These are phyloP conservation scores for Beaufortia kweichowensis DNA, from an alignment of 2,113 vertebrate genomes.

Conservation along the genomic window DNA sequence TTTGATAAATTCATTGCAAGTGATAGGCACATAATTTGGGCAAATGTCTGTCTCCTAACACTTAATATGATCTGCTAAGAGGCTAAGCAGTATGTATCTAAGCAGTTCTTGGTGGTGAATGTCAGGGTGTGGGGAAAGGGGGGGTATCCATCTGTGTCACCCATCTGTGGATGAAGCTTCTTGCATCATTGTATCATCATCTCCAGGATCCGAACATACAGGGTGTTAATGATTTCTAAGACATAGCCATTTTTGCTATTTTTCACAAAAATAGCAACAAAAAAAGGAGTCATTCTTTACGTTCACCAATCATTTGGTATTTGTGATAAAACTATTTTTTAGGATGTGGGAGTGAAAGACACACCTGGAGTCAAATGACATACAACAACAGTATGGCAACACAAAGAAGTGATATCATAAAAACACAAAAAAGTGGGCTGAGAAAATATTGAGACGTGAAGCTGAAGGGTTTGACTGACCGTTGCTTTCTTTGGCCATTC, in stretches of 20 bases:
- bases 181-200: conserved; percentile 60
- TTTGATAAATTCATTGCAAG: conserved; percentile 63
- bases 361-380: not conserved
- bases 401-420: not conserved
- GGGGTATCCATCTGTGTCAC: conserved; percentile 73
- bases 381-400: not conserved
- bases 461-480: conserved; percentile 69
- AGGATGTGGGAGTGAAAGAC: not conserved
- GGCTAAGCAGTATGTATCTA: conserved; percentile 42
- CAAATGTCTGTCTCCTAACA: conserved; percentile 46
- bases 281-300: not conserved
- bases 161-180: conserved; percentile 71
- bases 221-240: conserved; percentile 44
- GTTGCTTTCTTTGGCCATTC: conserved; percentile 79
- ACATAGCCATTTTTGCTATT: conserved; percentile 18
- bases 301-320: not conserved
- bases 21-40: conserved; percentile 52
- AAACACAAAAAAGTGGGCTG: not conserved
- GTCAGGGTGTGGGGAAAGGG: conserved; percentile 52
- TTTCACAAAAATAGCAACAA: not conserved
- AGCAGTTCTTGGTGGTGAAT: conserved; percentile 52
- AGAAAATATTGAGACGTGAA: not conserved
- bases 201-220: conserved; percentile 38
- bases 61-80: conserved; percentile 48
- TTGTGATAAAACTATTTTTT: not conserved